Conservation (phyloP, 2,797 vertebrate genomes). For the Eupleurogrammus muticus region DNA sequence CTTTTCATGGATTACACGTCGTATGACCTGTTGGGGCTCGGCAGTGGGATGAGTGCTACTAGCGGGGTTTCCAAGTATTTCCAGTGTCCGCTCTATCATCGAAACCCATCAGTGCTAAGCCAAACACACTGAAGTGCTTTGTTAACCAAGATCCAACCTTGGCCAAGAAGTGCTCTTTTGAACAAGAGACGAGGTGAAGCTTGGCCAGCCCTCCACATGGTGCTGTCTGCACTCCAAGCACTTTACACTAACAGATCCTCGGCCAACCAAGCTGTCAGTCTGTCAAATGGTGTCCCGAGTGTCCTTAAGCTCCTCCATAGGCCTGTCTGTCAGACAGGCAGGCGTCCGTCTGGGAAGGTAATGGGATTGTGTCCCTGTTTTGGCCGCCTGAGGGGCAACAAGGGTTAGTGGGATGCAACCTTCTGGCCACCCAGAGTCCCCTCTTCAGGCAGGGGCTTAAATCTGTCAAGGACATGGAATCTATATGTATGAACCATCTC, state of each 20-base stretch:
- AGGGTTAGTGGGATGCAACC: conserved; percentile 81
- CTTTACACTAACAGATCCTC: conserved; percentile 41
- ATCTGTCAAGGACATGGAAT: conserved; percentile 72
- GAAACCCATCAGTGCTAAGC: conserved; percentile 52
- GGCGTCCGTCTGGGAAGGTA: conserved; percentile 75
- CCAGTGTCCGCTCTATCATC: conserved; percentile 26
- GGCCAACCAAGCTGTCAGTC: conserved; percentile 43
- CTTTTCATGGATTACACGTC: conserved; percentile 21
- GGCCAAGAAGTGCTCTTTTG: conserved; percentile 36
- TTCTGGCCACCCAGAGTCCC: conserved; percentile 75
- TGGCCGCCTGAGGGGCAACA: conserved; percentile 63
- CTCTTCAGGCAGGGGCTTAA: conserved; percentile 53
- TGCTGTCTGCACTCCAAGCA: conserved; percentile 20
- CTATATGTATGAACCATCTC: conserved; percentile 17
- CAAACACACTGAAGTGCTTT: conserved; percentile 46
- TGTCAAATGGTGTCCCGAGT: conserved; percentile 58
- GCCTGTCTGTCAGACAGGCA: conserved; percentile 57
- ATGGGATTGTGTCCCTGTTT: conserved; percentile 82
- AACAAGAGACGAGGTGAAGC: conserved; percentile 36
- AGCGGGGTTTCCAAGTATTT: conserved; percentile 9
- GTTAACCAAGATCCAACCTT: conserved; percentile 41
- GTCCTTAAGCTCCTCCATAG: conserved; percentile 65
- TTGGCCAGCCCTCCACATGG: conserved; percentile 21
- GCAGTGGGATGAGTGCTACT: conserved; percentile 16
- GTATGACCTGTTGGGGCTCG: conserved; percentile 27